Evolutionary conservation across 2,113 vertebrate genomes (phyloP).

Genomic region (Ochotona curzoniae): DNA sequence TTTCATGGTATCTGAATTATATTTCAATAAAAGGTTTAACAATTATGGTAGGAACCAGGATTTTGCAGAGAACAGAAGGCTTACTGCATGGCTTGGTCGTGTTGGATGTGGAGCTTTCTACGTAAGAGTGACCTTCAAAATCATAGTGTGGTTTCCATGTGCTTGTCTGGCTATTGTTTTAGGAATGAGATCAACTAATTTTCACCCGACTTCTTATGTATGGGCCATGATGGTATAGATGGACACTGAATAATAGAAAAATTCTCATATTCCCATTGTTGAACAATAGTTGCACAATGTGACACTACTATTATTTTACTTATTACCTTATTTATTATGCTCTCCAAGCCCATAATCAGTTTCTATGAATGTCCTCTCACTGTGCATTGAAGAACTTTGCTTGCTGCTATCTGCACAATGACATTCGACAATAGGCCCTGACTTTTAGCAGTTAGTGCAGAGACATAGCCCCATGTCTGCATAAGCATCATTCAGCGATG

Average conservation of each 20-base stretch:
- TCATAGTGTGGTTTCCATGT: neutral
- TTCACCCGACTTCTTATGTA: neutral
- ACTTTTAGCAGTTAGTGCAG: slow-evolving; percentile 32
- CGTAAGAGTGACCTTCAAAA: neutral
- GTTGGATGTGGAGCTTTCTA: neutral
- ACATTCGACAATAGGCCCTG: neutral
- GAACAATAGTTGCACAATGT: neutral
- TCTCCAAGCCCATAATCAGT: neutral
- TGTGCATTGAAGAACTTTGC: neutral
- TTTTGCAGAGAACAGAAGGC: neutral
- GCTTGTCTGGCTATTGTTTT: neutral
- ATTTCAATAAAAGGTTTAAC: neutral
- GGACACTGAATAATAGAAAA: neutral
- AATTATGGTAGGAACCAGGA: neutral
- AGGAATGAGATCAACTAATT: neutral
- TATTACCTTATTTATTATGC: neutral
- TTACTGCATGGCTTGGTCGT: neutral
- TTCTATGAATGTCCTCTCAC: neutral
- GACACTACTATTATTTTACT: neutral
- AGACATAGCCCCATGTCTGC: neutral
- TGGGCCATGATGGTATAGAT: neutral
- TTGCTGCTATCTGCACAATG: neutral
- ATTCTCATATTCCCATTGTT: neutral
- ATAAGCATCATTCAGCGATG: neutral
- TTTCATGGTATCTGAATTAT: neutral